phyloP scores from a whole-genome alignment of 2,797 vertebrate genomes.

The Anisognathus igniventris region DNA sequence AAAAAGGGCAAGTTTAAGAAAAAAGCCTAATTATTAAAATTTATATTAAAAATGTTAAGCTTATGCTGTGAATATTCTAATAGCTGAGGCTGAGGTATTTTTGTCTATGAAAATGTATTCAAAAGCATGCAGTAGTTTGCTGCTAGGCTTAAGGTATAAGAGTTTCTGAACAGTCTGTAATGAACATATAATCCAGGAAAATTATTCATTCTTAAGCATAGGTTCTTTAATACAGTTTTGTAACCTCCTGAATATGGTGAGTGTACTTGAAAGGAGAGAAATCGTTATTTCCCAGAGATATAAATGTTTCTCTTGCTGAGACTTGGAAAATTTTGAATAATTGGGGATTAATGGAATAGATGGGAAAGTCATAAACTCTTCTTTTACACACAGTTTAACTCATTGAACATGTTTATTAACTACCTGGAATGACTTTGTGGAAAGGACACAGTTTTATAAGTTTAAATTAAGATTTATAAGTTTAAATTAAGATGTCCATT shows the following conservation, averaged over 20 bases:
- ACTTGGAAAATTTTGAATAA: conserved; percentile 25
- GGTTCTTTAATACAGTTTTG: conserved; percentile 39
- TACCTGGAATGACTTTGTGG: neutral
- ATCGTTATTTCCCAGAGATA: conserved; percentile 26
- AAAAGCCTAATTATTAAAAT: neutral
- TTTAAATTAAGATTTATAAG: neutral
- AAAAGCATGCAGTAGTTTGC: conserved; percentile 31
- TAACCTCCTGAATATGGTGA: conserved; percentile 26
- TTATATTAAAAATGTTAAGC: conserved; percentile 7
- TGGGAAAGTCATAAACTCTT: neutral
- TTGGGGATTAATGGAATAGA: conserved; percentile 22
- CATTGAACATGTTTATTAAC: neutral
- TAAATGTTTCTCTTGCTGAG: conserved; percentile 12
- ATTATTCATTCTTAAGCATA: conserved; percentile 34
- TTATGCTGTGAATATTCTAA: conserved; percentile 25
- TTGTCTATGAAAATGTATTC: conserved; percentile 56
- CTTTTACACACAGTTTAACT: neutral
- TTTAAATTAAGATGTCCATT: neutral
- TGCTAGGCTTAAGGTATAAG: conserved; percentile 49
- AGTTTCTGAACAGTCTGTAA: conserved; percentile 47
- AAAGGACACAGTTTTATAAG: neutral
- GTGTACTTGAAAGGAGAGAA: conserved; percentile 46
- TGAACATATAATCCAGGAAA: conserved; percentile 63
- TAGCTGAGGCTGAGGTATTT: neutral
- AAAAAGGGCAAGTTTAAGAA: neutral